Conservation (phyloP, 2,888 invertebrate species). For the Pyrrhosoma nymphula region DNA sequence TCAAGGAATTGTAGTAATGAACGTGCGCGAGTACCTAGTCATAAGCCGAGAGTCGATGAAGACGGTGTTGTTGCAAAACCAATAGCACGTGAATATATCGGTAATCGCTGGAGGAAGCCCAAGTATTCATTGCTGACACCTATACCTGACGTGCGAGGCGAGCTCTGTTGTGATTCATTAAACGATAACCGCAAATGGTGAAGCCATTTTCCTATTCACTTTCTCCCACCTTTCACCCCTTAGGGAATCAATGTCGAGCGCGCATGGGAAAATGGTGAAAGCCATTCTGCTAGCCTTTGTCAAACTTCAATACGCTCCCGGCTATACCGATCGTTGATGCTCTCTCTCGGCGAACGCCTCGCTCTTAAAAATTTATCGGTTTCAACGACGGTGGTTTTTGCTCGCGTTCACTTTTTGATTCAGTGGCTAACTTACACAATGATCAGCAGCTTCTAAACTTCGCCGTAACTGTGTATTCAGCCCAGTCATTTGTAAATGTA, state of each 20-base stretch:
- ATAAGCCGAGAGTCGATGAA: too few species aligned
- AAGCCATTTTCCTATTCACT: not conserved
- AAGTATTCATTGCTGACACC: not conserved
- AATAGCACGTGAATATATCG: not conserved
- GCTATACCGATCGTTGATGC: not conserved
- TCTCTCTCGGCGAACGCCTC: not conserved
- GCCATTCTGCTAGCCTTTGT: not conserved
- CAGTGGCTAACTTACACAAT: too few species aligned
- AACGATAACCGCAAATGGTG: not conserved
- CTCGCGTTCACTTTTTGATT: too few species aligned
- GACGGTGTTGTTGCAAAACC: not conserved
- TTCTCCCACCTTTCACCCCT: not conserved
- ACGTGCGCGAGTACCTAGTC: too few species aligned
- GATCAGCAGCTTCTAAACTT: too few species aligned
- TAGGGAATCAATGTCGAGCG: not conserved
- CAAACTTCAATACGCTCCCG: not conserved
- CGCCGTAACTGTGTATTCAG: too few species aligned
- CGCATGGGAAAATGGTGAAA: not conserved
- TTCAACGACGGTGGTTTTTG: too few species aligned
- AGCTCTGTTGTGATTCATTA: not conserved
- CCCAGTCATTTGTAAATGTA: too few species aligned
- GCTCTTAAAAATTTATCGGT: too few species aligned
- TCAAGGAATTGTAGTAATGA: too few species aligned
- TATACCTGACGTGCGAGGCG: not conserved
- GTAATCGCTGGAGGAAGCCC: not conserved